Conservation (phyloP, 2,797 vertebrate genomes). For the Orientallactaga sibirica region DNA sequence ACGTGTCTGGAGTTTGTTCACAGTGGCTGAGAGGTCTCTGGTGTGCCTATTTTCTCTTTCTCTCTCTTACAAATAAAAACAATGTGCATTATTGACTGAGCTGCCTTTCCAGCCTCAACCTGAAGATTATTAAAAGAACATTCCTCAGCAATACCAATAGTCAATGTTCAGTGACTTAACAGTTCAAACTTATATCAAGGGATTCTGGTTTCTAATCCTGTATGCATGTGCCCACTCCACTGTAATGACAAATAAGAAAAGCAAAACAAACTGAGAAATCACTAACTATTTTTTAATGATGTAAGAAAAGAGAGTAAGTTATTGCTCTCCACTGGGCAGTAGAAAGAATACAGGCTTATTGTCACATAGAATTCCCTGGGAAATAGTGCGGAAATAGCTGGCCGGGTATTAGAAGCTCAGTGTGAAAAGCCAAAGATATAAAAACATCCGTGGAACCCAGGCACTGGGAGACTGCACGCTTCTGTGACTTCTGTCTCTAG, state of each 20-base stretch:
- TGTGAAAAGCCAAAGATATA: neutral
- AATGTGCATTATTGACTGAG: no score
- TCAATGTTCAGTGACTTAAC: neutral
- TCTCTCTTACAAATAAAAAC: no score
- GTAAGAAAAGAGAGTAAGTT: neutral
- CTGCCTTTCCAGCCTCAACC: no score
- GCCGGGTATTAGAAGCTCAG: neutral
- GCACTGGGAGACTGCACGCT: neutral
- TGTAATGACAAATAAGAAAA: neutral
- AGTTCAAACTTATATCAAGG: neutral
- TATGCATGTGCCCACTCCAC: neutral
- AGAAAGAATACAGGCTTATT: neutral
- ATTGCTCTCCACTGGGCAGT: neutral
- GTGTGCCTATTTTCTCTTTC: no score
- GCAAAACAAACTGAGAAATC: neutral
- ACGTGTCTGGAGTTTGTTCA: no score
- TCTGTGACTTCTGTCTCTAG: neutral
- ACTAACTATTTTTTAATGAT: neutral
- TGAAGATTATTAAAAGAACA: neutral
- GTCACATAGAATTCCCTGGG: neutral
- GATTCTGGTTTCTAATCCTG: neutral
- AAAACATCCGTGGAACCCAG: neutral
- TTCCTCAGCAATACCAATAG: neutral
- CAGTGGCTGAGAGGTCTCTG: no score
- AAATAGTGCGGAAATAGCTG: neutral